A percentile compares a stretch with the other conserved stretches of the same genome.
These are phyloP conservation scores for Hypothenemus hampei DNA, from an alignment of 1,140 invertebrate species.

Conservation along the genomic window DNA sequence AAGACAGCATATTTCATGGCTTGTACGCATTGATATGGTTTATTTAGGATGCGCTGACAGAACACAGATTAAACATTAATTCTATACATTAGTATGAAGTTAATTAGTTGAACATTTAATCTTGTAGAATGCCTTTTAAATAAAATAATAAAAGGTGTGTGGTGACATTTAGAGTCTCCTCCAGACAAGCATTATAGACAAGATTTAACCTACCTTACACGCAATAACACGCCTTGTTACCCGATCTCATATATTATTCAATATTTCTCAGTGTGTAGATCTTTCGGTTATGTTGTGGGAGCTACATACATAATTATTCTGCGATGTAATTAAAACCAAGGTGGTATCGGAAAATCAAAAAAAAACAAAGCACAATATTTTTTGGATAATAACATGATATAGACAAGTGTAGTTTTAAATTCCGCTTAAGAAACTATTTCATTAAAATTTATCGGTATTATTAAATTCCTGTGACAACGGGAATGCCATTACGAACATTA, in stretches of 20 bases:
- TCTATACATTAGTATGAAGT: background rate
- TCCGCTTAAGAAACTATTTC: slow-evolving; percentile 21
- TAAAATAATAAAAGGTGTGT: too few species aligned
- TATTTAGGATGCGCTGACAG: background rate
- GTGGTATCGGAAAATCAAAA: background rate
- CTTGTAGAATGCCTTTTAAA: too few species aligned
- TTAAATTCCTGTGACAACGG: slow-evolving; percentile 12
- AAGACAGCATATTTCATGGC: slow-evolving; percentile 3
- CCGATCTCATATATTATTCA: slow-evolving; percentile 14
- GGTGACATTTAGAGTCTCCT: background rate
- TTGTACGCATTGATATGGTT: slow-evolving; percentile 1
- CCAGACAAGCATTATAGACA: background rate
- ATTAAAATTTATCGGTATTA: slow-evolving; percentile 23
- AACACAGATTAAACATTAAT: background rate
- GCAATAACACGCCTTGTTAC: slow-evolving; percentile 17
- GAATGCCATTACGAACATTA: slow-evolving; percentile 12
- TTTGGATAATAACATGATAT: too few species aligned
- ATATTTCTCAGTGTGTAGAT: slow-evolving; percentile 14
- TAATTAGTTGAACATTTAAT: too few species aligned
- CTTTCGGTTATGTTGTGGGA: slow-evolving; percentile 8
- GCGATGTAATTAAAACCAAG: slow-evolving; percentile 10
- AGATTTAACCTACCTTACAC: background rate
- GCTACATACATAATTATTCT: slow-evolving; percentile 5
- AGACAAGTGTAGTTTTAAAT: slow-evolving; percentile 5
- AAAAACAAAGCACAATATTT: too few species aligned